These are phyloP conservation scores for Oreohelix idahoensis DNA, from an alignment of 1,140 invertebrate species.

Conservation along the genomic window DNA sequence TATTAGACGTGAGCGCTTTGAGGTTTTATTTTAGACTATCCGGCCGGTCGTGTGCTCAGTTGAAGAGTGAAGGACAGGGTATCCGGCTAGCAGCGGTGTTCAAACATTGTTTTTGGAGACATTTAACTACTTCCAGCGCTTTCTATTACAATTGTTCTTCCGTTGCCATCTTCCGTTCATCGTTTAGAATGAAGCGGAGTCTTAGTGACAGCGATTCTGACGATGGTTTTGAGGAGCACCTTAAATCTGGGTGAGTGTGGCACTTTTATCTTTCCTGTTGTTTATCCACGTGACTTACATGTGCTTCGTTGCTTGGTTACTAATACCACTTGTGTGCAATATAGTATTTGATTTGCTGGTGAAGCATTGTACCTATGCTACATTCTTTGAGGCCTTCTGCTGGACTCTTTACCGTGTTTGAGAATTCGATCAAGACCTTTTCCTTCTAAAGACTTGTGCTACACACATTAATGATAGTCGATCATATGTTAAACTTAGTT, in stretches of 20 bases:
- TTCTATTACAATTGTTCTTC: not conserved
- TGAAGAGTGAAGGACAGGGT: not conserved
- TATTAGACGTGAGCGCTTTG: slow-evolving; percentile 14
- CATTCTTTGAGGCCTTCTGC: not conserved
- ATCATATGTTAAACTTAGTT: too few species aligned
- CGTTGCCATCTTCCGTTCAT: not conserved
- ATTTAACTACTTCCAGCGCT: not conserved
- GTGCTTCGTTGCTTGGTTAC: not conserved
- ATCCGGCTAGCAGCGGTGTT: slow-evolving; percentile 21
- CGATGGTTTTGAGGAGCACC: slow-evolving; percentile 71
- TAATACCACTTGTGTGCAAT: not conserved
- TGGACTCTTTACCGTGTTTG: too few species aligned
- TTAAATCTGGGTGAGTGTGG: slow-evolving; percentile 72
- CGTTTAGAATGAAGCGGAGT: slow-evolving; percentile 71
- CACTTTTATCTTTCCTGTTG: not conserved
- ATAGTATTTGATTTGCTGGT: too few species aligned
- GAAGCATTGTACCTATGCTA: not conserved
- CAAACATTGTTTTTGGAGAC: not conserved
- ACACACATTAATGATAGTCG: too few species aligned
- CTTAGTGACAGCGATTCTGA: slow-evolving; percentile 73
- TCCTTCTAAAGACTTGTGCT: too few species aligned
- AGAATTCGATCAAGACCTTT: too few species aligned
- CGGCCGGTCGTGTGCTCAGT: slow-evolving; percentile 32
- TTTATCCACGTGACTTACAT: not conserved
- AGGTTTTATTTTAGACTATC: slow-evolving; percentile 17